Evolutionary conservation across 2,888 invertebrate genomes (phyloP), one percentile per base, ranked within the genome.

Genomic region (Actias luna): DNA sequence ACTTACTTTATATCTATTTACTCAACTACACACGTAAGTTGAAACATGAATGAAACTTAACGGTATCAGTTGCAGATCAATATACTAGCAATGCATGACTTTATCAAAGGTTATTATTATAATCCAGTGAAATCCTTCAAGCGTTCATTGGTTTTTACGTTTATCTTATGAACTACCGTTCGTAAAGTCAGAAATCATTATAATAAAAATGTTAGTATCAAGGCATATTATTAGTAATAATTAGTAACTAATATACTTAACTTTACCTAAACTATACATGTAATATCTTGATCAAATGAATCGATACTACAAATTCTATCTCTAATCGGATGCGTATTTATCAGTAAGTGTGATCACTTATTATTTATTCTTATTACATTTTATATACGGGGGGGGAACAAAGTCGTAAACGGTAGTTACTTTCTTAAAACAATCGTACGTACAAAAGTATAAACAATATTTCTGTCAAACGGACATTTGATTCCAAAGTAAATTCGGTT

Each of bases 31-130:
- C 2, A 55, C n/a, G n/a, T n/a, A 4, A 5, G 29, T 55, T 16
- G 33, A 36, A 29, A 55, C 52, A 29, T 55, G 55, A 55, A 55
- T 55, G 55, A 55, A 55, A 55, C n/a, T 2, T 27, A 64, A 29
- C 55, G 55, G 29, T 29, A 55, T 29, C 55, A 55, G 29, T 55
- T 16, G 55, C 55, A 55, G 29, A 22, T 31, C 58, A 58, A 31
- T 66, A 31, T 66, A 67, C 64, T 39, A 71, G 64, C 63, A 63
- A 59, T 59, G 42, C 63, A 65, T 64, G 58, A 65, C 8, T 27
- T 55, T 29, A 55, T n/a, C 18, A 18, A 14, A 55, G 10, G 55
- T n/a, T 42, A 12, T 42, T 4, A 10, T 3, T 42, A 4, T 42
- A 42, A 16, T 55, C 27, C 22, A 50, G 12, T 50, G 46, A 29